Percentiles rank a stretch among this genome's conserved stretches.
These are phyloP conservation scores for Phoeniculus purpureus DNA, from an alignment of 2,797 vertebrate genomes.

Conservation along the genomic window DNA sequence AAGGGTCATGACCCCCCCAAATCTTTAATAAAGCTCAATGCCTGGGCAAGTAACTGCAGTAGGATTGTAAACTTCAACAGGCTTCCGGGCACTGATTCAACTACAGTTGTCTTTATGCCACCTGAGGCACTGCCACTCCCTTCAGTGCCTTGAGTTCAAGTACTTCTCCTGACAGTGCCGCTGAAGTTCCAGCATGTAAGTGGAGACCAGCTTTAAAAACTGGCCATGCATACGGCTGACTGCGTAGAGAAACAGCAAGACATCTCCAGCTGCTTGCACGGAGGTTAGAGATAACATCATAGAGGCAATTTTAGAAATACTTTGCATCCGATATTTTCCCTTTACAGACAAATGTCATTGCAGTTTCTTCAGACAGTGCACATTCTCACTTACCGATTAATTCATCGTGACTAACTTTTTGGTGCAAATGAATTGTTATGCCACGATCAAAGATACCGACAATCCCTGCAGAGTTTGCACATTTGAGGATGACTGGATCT, in stretches of 20 bases:
- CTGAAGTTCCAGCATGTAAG: neutral
- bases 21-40: neutral
- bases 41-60: neutral
- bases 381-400: neutral
- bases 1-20: fast-evolving
- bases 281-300: neutral
- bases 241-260: neutral
- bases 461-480: neutral
- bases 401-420: neutral
- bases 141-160: neutral
- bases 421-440: neutral
- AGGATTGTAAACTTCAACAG: neutral
- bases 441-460: neutral
- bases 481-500: neutral
- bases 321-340: neutral
- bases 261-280: neutral
- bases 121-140: neutral
- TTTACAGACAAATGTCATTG: neutral
- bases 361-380: neutral
- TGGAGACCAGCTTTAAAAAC: neutral
- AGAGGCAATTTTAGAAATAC: neutral
- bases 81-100: neutral
- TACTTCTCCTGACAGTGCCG: neutral
- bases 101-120: neutral
- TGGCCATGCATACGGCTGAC: neutral